Percentiles rank a stretch among this genome's conserved stretches.
phyloP scores from a whole-genome alignment of 2,888 invertebrate genomes.

The Dichetophora obliterata region DNA sequence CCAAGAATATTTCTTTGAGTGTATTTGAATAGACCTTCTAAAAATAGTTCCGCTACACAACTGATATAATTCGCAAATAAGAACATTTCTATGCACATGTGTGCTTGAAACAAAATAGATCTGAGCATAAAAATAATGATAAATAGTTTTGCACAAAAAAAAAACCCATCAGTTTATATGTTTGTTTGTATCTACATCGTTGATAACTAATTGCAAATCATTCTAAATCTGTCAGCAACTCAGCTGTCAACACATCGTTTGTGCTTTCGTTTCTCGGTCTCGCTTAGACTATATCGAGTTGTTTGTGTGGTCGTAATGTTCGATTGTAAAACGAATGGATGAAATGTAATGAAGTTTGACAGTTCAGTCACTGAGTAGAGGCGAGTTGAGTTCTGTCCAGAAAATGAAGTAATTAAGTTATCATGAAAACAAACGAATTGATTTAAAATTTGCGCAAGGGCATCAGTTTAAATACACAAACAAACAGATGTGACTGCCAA shows the following conservation, averaged over 20 bases:
- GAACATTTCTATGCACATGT: too few relatives aligned
- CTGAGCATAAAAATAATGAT: background rate
- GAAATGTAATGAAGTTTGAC: constrained; percentile 35
- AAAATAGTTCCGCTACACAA: too few relatives aligned
- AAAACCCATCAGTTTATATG: background rate
- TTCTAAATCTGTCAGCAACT: constrained; percentile 51
- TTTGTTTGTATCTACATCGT: background rate
- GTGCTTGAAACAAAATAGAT: background rate
- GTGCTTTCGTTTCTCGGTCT: background rate
- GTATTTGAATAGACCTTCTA: too few relatives aligned
- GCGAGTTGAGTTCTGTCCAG: constrained; percentile 50
- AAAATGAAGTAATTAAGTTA: constrained; percentile 63
- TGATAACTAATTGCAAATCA: constrained; percentile 46
- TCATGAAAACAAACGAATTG: constrained; percentile 55
- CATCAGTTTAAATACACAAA: constrained; percentile 48
- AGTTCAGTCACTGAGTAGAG: constrained; percentile 14
- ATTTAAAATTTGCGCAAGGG: constrained; percentile 55
- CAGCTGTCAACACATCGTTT: constrained; percentile 39
- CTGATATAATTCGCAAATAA: too few relatives aligned
- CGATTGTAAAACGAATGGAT: background rate
- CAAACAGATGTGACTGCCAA: constrained; percentile 18
- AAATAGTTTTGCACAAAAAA: background rate
- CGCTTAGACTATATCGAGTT: background rate
- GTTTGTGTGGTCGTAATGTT: background rate
- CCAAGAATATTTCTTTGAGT: too few relatives aligned